Evolutionary conservation across 2,113 vertebrate species (phyloP).

Genomic region (Channa argus): DNA sequence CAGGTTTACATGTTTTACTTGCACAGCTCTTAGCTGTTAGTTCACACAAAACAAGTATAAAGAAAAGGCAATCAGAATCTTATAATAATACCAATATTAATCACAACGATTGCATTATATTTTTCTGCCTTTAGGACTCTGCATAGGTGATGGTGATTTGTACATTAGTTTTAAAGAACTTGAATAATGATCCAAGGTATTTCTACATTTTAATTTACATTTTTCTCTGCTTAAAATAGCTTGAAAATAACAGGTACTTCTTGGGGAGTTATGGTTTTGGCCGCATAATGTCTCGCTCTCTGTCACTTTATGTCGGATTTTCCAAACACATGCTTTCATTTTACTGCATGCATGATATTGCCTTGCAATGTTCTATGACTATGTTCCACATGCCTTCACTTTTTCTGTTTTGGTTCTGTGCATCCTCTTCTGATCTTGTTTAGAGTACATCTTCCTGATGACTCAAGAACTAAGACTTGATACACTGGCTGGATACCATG

Average conservation of each 20-base stretch:
- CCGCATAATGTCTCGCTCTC: neutral
- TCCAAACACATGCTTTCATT: neutral
- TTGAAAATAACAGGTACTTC: neutral
- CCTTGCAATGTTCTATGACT: neutral
- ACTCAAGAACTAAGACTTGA: constrained; percentile 77
- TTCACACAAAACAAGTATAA: neutral
- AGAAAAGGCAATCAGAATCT: neutral
- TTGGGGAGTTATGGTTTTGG: neutral
- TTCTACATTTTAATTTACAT: neutral
- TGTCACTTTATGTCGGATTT: neutral
- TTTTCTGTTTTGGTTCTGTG: constrained; percentile 1
- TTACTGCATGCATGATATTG: neutral
- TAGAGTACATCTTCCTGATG: constrained; percentile 78
- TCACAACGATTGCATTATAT: too few relatives aligned
- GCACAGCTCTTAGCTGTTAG: neutral
- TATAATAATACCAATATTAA: too few relatives aligned
- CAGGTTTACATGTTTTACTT: constrained; percentile 2
- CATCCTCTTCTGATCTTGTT: neutral
- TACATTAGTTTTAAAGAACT: neutral
- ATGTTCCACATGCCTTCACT: too few relatives aligned
- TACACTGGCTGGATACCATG: constrained; percentile 76
- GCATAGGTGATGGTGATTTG: neutral
- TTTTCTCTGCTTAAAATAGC: neutral
- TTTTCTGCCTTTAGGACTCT: too few relatives aligned
- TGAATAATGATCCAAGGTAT: neutral